Evolutionary conservation across 2,888 invertebrate genomes (phyloP), one percentile per base, ranked within the genome.

Genomic region (Cheilosia vernalis): DNA sequence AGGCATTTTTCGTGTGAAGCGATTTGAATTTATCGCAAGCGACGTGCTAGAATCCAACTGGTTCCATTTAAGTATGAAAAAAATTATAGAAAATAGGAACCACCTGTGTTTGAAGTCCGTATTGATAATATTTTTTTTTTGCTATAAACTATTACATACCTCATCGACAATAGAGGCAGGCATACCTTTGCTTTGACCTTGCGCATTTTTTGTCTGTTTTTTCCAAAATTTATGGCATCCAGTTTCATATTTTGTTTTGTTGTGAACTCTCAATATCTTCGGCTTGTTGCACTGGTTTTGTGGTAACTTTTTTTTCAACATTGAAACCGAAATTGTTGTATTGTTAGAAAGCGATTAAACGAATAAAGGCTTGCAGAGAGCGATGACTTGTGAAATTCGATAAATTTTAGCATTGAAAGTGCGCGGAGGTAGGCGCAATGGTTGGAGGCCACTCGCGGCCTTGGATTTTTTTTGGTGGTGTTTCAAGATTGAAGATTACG

Each of bases 301-400:
- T 49, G 33, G 24, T 63, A 4, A 21, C 66, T 30, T 61, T 30
- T 53, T 21, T 17, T 44, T 55, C 51, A 47, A 37, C 58, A 56
- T 51, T 60, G 47, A 58, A 42, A 33, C 37, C 51, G 44, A 40
- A 58, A 66, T 40, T 51, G 51, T 42, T 76, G 67, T 51, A 63
- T 73, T 73, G 63, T 78, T 61, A 55, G 66, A 78, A 49, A 69
- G 67, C 67, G 42, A 73, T 73, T 69, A 55, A 53, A 55, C 19
- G 60, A 37, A 30, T 17, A 21, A 64, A 49, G n/a, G 66, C 56
- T 67, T 19, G n/a, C 55, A 51, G 61, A 63, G 83, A 67, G 79
- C 83, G 30, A 73, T 79, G 79, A 79, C 83, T 69, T 63, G 15
- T 67, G 17, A 53, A 58, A 58, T 64, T 51, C n/a, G 44, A 64